Evolutionary conservation across 2,113 vertebrate species (phyloP).

Genomic region (Brachypteracias leptosomus): DNA sequence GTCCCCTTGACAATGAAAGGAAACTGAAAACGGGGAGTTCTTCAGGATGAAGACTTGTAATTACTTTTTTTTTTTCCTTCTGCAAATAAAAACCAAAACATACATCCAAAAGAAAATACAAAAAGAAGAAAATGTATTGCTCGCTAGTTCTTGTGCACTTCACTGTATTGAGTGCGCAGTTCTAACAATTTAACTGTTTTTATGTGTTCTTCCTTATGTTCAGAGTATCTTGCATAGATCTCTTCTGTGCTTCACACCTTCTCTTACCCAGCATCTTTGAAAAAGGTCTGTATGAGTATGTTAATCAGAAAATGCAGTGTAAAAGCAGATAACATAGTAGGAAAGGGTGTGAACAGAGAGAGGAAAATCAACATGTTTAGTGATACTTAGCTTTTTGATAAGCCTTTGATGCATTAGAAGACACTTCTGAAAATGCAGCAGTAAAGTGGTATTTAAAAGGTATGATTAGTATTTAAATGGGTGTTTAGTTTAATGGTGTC

Average conservation of each 20-base stretch:
- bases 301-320: constrained; percentile 32
- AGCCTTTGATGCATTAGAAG: neutral
- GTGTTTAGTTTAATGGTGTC: neutral
- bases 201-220: constrained; percentile 1
- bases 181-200: neutral
- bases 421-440: neutral
- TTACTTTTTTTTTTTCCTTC: neutral
- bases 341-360: neutral
- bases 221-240: neutral
- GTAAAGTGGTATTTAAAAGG: neutral
- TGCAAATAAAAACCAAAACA: neutral
- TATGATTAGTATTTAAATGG: neutral
- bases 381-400: neutral
- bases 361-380: neutral
- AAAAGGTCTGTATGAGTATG: neutral
- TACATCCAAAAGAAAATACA: neutral
- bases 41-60: neutral
- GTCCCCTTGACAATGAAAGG: neutral
- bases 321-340: neutral
- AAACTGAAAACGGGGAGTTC: neutral
- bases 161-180: neutral
- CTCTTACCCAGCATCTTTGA: neutral
- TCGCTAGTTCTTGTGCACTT: neutral
- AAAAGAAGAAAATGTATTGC: neutral
- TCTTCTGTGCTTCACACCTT: neutral